A percentile compares a stretch with the other conserved stretches of the same genome.
phyloP scores from a whole-genome alignment of 2,797 vertebrate genomes.

The Bradypodion ventrale region DNA sequence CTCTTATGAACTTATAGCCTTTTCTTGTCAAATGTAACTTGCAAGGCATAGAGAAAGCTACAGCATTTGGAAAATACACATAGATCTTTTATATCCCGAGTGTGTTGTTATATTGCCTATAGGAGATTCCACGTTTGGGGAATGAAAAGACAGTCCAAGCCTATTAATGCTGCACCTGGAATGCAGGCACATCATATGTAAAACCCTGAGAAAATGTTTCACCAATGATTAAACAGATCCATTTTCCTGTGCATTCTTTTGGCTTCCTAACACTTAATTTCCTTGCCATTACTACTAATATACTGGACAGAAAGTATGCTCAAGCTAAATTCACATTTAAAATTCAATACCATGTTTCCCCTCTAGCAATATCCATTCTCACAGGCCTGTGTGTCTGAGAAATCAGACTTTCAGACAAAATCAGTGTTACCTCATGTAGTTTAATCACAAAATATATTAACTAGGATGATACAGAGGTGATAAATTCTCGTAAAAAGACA shows the following conservation, averaged over 20 bases:
- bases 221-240: neutral
- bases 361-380: too few species aligned
- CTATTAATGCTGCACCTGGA: neutral
- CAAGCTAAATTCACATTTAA: too few species aligned
- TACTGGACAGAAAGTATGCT: neutral
- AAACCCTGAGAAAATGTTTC: conserved; percentile 19
- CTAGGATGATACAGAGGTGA: too few species aligned
- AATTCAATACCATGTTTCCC: too few species aligned
- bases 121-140: neutral
- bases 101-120: neutral
- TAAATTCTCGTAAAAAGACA: too few species aligned
- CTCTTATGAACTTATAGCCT: neutral
- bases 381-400: too few species aligned
- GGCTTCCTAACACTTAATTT: conserved; percentile 9
- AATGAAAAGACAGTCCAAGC: neutral
- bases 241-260: conserved; percentile 31
- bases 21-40: neutral
- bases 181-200: neutral
- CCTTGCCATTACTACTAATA: conserved; percentile 4
- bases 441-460: too few species aligned
- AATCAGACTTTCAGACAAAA: too few species aligned
- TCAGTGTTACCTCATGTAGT: too few species aligned
- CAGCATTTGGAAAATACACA: too few species aligned
- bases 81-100: neutral
- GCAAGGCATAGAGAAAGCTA: neutral